These are phyloP conservation scores for Lagopus leucura DNA, from an alignment of 2,113 vertebrate genomes.

Conservation along the genomic window DNA sequence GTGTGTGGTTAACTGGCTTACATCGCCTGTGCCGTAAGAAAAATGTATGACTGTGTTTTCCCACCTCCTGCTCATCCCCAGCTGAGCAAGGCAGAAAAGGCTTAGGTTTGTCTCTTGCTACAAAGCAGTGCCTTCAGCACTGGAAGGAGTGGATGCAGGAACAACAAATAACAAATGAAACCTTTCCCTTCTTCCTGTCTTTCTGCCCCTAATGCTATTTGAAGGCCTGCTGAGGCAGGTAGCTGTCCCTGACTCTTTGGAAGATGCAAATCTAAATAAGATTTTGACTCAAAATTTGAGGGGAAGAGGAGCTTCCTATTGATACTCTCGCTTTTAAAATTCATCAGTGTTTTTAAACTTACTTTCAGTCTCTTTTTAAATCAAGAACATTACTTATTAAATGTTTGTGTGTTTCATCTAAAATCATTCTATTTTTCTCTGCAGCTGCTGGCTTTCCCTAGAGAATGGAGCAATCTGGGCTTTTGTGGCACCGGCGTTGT, in stretches of 20 bases:
- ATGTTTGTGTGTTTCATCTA: not conserved
- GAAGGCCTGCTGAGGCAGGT: not conserved
- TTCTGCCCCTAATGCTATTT: not conserved
- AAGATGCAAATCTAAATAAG: not conserved
- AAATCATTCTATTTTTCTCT: not conserved
- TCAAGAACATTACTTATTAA: not conserved
- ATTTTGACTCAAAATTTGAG: not conserved
- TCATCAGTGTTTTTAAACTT: not conserved
- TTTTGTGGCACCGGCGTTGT: slow-evolving; percentile 94
- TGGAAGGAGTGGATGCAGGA: not conserved
- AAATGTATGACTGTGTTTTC: rapidly evolving
- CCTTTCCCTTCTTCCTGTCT: not conserved
- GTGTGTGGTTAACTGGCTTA: no score
- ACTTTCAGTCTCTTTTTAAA: not conserved
- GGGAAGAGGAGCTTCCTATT: not conserved
- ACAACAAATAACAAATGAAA: not conserved
- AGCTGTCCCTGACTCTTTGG: not conserved
- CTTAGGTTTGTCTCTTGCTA: not conserved
- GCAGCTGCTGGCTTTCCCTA: slow-evolving; percentile 95
- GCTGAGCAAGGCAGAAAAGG: not conserved
- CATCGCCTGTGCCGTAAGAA: not conserved
- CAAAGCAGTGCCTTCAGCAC: not conserved
- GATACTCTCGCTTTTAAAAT: not conserved
- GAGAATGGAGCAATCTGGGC: slow-evolving; percentile 93
- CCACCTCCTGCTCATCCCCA: not conserved